Percentiles rank a stretch among this genome's conserved stretches.
phyloP scores from a whole-genome alignment of 2,888 invertebrate genomes.

The Caenorhabditis imperialis region DNA sequence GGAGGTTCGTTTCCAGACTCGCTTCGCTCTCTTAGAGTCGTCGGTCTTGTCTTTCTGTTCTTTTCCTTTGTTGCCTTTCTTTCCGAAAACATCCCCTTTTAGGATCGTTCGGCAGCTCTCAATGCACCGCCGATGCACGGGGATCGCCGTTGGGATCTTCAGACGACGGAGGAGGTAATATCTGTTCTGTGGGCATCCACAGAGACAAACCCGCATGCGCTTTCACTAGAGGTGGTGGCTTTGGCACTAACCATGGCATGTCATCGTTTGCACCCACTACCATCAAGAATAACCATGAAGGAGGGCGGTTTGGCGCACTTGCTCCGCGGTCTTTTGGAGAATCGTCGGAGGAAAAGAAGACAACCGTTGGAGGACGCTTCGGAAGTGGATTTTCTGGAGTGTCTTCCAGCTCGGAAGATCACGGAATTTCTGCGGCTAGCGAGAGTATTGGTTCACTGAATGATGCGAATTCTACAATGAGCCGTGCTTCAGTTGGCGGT shows the following conservation, averaged over 20 bases:
- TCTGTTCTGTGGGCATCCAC: slow-evolving; percentile 30
- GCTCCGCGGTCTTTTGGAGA: slow-evolving; percentile 11
- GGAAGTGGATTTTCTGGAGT: slow-evolving; percentile 3
- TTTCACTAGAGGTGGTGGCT: slow-evolving; percentile 31
- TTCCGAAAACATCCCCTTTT: slow-evolving; percentile 15
- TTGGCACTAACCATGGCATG: slow-evolving; percentile 25
- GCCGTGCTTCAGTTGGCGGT: no score
- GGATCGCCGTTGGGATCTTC: slow-evolving; percentile 45
- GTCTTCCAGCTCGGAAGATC: background rate
- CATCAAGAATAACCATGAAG: slow-evolving; percentile 38
- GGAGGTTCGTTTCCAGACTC: slow-evolving; percentile 31
- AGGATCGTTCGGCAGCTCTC: slow-evolving; percentile 19
- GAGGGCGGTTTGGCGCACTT: slow-evolving; percentile 33
- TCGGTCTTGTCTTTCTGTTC: background rate
- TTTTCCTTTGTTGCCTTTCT: slow-evolving; percentile 11
- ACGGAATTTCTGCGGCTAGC: background rate
- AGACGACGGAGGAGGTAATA: slow-evolving; percentile 49
- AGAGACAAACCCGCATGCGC: slow-evolving; percentile 35
- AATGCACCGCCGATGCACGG: slow-evolving; percentile 26
- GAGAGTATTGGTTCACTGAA: background rate
- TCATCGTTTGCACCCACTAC: slow-evolving; percentile 8
- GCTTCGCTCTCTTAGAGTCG: background rate
- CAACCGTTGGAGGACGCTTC: slow-evolving; percentile 7
- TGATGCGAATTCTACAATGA: no score
- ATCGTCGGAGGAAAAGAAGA: background rate